These are phyloP conservation scores for Turnix velox DNA, from an alignment of 2,113 vertebrate genomes.

Conservation along the genomic window DNA sequence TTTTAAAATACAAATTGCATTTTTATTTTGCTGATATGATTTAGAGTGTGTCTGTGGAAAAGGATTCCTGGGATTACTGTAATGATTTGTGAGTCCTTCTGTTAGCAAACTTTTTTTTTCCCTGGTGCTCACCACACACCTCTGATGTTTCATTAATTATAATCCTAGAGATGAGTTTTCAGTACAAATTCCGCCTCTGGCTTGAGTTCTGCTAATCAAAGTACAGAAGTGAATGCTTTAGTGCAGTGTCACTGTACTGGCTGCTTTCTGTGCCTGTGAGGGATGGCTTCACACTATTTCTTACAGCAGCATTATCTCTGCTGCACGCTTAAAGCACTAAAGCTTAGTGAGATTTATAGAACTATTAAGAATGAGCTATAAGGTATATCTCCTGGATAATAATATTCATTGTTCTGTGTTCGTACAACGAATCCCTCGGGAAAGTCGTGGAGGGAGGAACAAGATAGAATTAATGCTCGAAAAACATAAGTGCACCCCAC, in stretches of 20 bases:
- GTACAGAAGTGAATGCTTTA: not conserved
- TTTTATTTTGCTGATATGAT: not conserved
- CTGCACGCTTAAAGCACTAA: not conserved
- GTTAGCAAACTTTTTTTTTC: not conserved
- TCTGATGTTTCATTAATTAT: not conserved
- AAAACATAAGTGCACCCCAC: not conserved
- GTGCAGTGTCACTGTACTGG: not conserved
- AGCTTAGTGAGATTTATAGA: constrained; percentile 31
- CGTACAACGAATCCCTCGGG: not conserved
- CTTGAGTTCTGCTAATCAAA: not conserved
- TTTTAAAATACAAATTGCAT: not conserved
- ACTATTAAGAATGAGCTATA: constrained; percentile 22
- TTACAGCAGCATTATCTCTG: constrained; percentile 15
- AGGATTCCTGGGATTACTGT: not conserved
- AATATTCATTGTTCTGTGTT: not conserved
- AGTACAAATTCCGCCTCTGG: not conserved
- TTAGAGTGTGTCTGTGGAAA: not conserved
- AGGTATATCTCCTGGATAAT: constrained; percentile 11
- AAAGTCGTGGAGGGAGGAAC: not conserved
- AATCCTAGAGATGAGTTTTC: not conserved
- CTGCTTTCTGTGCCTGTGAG: not conserved
- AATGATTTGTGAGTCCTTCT: not conserved
- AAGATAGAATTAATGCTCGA: not conserved
- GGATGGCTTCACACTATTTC: not conserved
- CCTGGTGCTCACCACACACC: not conserved